Base-by-base conservation (phyloP, 2,113 vertebrate genomes). In the Cygnus atratus region DNA sequence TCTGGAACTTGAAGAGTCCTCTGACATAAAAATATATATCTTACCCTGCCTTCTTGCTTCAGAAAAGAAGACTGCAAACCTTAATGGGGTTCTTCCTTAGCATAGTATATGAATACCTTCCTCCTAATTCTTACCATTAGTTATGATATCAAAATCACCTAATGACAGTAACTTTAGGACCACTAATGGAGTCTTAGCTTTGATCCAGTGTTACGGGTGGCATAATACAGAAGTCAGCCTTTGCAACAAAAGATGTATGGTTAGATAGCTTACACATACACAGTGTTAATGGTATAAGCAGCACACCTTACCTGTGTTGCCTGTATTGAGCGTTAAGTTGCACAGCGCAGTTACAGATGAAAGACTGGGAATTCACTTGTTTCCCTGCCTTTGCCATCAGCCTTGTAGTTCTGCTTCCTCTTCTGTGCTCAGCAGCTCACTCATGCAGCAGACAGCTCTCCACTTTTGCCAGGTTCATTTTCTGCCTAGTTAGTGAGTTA, bases 351-450 rank as follows among this genome's bases (percentile, higher is more conserved):
- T 31, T 35, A 5, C 29, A 55, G 8, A 57, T 54, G 4, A 76
- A 43, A 58, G 83, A 3, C 54, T 17, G 33, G 22, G 28, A 68
- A 41, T 43, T 72, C 22, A 10, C 44, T 61, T 41, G n/a, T 37
- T 35, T 37, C 85, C 75, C 86, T 62, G 71, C 73, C 76, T 41
- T 11, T 20, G 28, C 78, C 41, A 43, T 9, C 82, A 90, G 74
- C 52, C 22, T 4, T 0, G 2, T 1, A 0, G 0, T 21, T 65
- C 63, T 70, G 43, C 80, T 67, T 71, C 50, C 71, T 37, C 54
- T 22, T 48, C 68, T 1, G 8, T 9, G 73, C 80, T 67, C 88
- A 44, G 21, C 65, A 71, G 10, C 31, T 43, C 85, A 25, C 46
- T 9, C 22, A 13, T 41, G 4, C 72, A 63, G 80, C 72, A 67